Evolutionary conservation across 2,113 vertebrate genomes (phyloP).

Genomic region (Oncorhynchus keta): DNA sequence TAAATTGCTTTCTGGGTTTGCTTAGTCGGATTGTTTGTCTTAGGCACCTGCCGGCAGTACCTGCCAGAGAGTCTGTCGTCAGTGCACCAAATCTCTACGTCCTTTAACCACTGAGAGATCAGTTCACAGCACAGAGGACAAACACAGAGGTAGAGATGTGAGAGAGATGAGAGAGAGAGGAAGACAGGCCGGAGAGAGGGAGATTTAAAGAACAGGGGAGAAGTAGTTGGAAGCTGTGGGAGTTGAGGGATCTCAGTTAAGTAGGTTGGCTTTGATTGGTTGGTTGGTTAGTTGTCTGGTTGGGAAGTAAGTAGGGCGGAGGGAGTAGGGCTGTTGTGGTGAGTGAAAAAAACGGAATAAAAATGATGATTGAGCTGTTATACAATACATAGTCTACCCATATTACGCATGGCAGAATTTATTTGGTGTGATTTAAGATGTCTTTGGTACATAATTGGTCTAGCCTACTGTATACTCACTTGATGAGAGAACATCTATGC

Average conservation of each 20-base stretch:
- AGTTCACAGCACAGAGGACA: constrained; percentile 54
- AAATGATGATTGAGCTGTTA: too few species aligned
- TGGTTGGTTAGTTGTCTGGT: background rate
- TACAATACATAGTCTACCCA: too few species aligned
- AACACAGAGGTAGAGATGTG: constrained; percentile 46
- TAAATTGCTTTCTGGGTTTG: constrained; percentile 71
- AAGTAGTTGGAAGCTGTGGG: constrained; percentile 23
- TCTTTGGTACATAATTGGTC: too few species aligned
- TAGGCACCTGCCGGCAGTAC: constrained; percentile 57
- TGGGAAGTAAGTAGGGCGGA: background rate
- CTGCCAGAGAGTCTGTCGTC: constrained; percentile 56
- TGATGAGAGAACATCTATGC: too few species aligned
- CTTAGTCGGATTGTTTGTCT: constrained; percentile 64
- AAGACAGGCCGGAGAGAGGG: constrained; percentile 1
- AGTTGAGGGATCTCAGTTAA: constrained; percentile 29
- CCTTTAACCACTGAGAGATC: constrained; percentile 61
- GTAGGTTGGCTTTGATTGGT: constrained; percentile 36
- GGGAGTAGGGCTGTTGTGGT: background rate
- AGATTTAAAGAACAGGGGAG: background rate
- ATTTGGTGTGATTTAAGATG: too few species aligned
- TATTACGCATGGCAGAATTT: too few species aligned
- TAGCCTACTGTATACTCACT: too few species aligned
- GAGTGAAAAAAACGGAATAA: too few species aligned
- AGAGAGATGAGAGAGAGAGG: constrained; percentile 21
- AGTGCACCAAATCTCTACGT: constrained; percentile 60